Evolutionary conservation across 1,140 invertebrate species (phyloP).

Genomic region (Drosophila lini): DNA sequence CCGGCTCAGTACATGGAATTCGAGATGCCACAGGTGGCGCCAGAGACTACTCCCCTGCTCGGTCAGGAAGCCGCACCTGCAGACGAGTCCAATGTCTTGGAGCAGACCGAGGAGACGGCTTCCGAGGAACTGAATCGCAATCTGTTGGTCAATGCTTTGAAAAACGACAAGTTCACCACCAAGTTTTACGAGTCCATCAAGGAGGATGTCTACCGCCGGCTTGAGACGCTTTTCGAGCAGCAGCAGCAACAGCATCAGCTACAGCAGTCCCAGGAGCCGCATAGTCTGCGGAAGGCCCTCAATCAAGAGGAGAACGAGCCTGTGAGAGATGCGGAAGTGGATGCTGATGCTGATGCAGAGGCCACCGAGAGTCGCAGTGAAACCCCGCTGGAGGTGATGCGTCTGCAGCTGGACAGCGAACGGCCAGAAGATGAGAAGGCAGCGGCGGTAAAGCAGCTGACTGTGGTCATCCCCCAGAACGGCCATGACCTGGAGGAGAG

Average conservation of each 20-base stretch:
- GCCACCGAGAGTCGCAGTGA: constrained; percentile 68
- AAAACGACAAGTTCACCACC: constrained; percentile 85
- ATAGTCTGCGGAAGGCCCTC: constrained; percentile 45
- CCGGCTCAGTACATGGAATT: constrained; percentile 64
- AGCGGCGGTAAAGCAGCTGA: constrained; percentile 16
- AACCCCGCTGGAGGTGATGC: constrained; percentile 39
- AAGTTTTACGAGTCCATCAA: constrained; percentile 88
- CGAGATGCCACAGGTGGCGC: constrained; percentile 28
- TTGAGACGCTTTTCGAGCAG: constrained; percentile 89
- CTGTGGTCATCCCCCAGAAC: constrained; percentile 7
- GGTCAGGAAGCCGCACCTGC: constrained; percentile 45
- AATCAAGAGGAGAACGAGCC: constrained; percentile 45
- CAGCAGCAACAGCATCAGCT: constrained; percentile 85
- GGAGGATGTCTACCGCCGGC: constrained; percentile 89
- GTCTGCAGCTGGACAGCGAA: constrained; percentile 48
- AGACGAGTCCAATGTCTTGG: constrained; percentile 61
- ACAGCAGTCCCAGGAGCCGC: constrained; percentile 82
- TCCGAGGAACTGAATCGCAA: constrained; percentile 82
- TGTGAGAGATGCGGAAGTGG: constrained; percentile 22
- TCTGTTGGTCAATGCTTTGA: constrained; percentile 78
- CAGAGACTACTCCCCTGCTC: constrained; percentile 26
- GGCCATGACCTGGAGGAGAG: constrained; percentile 20
- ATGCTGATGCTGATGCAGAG: constrained; percentile 31
- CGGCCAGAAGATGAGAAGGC: constrained; percentile 65
- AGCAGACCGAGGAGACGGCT: constrained; percentile 73